Percentiles rank a stretch among this genome's conserved stretches.
phyloP scores from a whole-genome alignment of 2,797 vertebrate genomes.

The Oryzias dopingdopingensis region DNA sequence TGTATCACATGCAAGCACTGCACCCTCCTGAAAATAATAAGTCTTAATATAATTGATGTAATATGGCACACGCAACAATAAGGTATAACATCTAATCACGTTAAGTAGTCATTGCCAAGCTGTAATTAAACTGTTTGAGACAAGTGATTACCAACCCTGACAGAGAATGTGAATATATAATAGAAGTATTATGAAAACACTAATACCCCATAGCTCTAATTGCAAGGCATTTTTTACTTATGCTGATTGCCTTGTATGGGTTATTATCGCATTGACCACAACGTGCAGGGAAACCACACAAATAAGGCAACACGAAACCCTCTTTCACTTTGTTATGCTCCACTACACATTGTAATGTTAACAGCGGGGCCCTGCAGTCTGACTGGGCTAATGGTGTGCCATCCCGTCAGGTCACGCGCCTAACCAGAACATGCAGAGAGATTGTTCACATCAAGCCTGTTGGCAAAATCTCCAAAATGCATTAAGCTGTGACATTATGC shows the following conservation, averaged over 20 bases:
- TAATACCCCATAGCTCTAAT: slow-evolving; percentile 73
- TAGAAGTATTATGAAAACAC: slow-evolving; percentile 78
- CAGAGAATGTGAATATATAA: slow-evolving; percentile 77
- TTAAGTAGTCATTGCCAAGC: slow-evolving; percentile 79
- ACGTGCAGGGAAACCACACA: slow-evolving; percentile 37
- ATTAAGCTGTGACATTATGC: slow-evolving; percentile 71
- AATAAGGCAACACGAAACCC: slow-evolving; percentile 58
- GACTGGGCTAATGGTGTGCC: slow-evolving; percentile 70
- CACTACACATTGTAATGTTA: slow-evolving; percentile 72
- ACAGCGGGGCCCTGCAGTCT: slow-evolving; percentile 71
- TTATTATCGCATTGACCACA: slow-evolving; percentile 64
- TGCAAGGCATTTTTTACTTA: slow-evolving; percentile 62
- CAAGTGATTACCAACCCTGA: slow-evolving; percentile 80
- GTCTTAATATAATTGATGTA: slow-evolving; percentile 79
- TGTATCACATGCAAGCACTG: slow-evolving; percentile 53
- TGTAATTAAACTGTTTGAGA: slow-evolving; percentile 83
- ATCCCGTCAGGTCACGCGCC: slow-evolving; percentile 73
- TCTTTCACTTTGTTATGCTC: slow-evolving; percentile 63
- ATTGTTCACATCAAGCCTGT: slow-evolving; percentile 73
- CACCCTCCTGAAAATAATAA: slow-evolving; percentile 70
- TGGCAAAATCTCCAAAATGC: slow-evolving; percentile 69
- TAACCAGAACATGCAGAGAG: slow-evolving; percentile 73
- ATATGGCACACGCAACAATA: slow-evolving; percentile 78
- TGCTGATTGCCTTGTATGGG: slow-evolving; percentile 59
- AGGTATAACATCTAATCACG: slow-evolving; percentile 81